Conservation (phyloP, 2,797 vertebrate species). For the Acanthis flammea region DNA sequence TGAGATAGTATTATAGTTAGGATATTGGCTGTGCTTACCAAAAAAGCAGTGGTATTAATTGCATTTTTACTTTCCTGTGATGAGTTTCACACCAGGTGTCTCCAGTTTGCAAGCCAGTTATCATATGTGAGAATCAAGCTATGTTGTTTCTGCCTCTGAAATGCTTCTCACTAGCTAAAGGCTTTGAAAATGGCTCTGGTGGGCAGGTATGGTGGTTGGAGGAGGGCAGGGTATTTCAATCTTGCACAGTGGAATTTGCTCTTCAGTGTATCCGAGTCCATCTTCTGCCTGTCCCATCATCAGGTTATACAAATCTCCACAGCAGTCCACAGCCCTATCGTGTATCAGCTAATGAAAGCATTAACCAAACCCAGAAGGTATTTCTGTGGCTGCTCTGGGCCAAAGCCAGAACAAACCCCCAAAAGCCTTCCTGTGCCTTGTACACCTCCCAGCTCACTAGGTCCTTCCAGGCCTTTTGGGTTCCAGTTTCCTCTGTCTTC, state of each 20-base stretch:
- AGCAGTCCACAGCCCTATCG: neutral
- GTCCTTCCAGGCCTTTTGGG: neutral
- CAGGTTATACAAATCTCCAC: neutral
- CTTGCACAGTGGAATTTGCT: neutral
- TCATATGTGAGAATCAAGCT: neutral
- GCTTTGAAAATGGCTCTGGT: neutral
- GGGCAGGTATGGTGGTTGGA: neutral
- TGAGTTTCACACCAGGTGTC: neutral
- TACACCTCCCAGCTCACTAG: neutral
- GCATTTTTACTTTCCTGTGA: neutral
- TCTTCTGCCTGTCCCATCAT: neutral
- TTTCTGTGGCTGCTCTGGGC: neutral
- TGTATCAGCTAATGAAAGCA: neutral
- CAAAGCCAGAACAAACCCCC: neutral
- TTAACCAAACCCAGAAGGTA: neutral
- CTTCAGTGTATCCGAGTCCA: neutral
- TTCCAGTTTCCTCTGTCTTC: neutral
- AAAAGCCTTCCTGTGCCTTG: neutral
- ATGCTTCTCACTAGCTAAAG: neutral
- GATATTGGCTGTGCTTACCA: neutral
- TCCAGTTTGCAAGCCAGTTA: neutral
- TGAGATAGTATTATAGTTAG: neutral
- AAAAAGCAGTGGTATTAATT: neutral
- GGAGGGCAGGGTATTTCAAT: neutral
- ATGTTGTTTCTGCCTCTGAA: neutral